Base-by-base conservation (phyloP, 2,888 invertebrate species). In the Zaprionus bogoriensis region DNA sequence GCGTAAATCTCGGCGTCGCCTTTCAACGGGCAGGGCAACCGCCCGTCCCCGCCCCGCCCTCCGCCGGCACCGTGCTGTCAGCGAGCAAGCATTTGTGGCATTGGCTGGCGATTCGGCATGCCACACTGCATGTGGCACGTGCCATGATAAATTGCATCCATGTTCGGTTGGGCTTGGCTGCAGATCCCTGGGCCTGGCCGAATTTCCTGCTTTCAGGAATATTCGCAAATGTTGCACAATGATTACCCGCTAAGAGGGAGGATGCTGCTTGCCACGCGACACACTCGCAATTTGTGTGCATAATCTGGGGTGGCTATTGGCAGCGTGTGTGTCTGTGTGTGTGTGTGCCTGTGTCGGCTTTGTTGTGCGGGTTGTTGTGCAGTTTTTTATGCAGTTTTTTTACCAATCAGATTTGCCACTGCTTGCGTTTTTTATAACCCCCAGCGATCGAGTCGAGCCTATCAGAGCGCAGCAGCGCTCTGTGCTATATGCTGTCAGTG, bases 301-400 rank as follows among this genome's bases (percentile, higher is more conserved):
- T 27, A 27, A 25, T 47, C 36, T 22, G 64, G 75, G 72, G 72
- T 72, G 55, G 75, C 64, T 47, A 27, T 14, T 25, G 32, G 10
- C n/a, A 2, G 20, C 14, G 6, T 17, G 9, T 25, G 12, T 46
- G 45, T 25, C 42, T 20, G 48, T 28, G 52, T 46, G 42, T 38
- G 30, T 14, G 25, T 32, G 30, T 17, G 48, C 44, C 20, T 27
- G 39, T 28, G 41, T 57, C 14, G 12, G 32, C 32, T 14, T 1
- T 20, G 19, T 27, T 54, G 27, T 53, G 66, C 61, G 60, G 55
- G 45, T 48, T 76, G 60, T 44, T 59, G 14, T 83, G 77, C 77
- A 69, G 52, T 83, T 83, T 86, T 81, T 83, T 79, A 79, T 75
- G 66, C 67, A 65, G 50, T 74, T 77, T 84, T 61, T 74, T 69